Percentiles rank a stretch among this genome's conserved stretches.
phyloP scores from a whole-genome alignment of 2,797 vertebrate genomes.

The Danio albolineatus region DNA sequence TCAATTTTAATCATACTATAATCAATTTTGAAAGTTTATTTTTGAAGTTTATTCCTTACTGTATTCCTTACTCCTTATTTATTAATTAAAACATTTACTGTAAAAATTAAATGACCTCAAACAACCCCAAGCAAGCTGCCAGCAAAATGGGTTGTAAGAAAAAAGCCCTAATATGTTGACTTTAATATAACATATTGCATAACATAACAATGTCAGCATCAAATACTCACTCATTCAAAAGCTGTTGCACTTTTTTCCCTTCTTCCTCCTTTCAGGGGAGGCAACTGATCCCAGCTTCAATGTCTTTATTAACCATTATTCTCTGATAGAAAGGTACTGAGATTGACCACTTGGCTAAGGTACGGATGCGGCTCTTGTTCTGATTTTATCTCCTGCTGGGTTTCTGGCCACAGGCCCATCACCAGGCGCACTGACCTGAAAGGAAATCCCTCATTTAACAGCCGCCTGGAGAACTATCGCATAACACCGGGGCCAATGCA shows the following conservation, averaged over 20 bases:
- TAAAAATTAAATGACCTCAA: too few relatives aligned
- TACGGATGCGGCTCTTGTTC: constrained; percentile 68
- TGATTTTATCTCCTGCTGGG: constrained; percentile 62
- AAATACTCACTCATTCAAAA: background rate
- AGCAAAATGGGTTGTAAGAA: background rate
- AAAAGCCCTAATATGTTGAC: background rate
- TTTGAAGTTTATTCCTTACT: background rate
- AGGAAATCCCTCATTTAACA: constrained; percentile 61
- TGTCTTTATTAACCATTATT: constrained; percentile 33
- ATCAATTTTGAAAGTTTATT: background rate
- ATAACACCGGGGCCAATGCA: constrained; percentile 29
- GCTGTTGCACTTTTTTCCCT: constrained; percentile 3
- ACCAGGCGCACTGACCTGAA: constrained; percentile 50
- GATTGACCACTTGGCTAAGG: constrained; percentile 64
- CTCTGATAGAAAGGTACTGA: constrained; percentile 46
- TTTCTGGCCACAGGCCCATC: constrained; percentile 53
- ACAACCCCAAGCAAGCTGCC: too few relatives aligned
- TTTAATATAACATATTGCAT: background rate
- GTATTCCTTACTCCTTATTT: too few relatives aligned
- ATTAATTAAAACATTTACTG: too few relatives aligned
- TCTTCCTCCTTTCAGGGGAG: constrained; percentile 5
- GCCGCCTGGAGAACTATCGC: constrained; percentile 51
- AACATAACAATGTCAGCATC: too few relatives aligned
- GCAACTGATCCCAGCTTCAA: constrained; percentile 20
- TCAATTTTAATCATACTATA: background rate